phyloP scores from a whole-genome alignment of 1,140 invertebrate species.

The Phenacoccus solenopsis region DNA sequence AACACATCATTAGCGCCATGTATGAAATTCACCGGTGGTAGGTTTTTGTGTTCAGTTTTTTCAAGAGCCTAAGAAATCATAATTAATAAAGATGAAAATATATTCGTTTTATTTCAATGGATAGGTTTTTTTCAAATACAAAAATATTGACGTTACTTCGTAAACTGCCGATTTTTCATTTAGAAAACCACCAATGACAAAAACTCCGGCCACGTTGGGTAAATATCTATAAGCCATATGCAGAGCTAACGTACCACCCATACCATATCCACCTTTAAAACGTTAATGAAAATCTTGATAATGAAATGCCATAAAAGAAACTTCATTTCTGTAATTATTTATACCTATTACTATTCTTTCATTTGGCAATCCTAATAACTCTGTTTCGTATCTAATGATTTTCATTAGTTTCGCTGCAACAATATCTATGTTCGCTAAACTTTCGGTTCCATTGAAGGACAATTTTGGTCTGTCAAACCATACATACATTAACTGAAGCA shows the following conservation, averaged over 20 bases:
- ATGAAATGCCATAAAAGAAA: background rate
- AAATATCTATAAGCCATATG: constrained; percentile 49
- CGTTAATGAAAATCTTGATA: background rate
- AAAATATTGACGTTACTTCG: no score
- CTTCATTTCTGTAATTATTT: background rate
- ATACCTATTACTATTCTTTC: constrained; percentile 50
- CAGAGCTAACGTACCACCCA: constrained; percentile 56
- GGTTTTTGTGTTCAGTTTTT: background rate
- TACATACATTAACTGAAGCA: constrained; percentile 40
- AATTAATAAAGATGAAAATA: no score
- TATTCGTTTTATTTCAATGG: no score
- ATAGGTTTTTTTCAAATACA: no score
- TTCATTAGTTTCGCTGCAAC: constrained; percentile 42
- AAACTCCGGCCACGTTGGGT: constrained; percentile 49
- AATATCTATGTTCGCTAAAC: constrained; percentile 41
- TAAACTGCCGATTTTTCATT: constrained; percentile 47
- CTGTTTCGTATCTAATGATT: constrained; percentile 49
- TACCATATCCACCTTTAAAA: constrained; percentile 54
- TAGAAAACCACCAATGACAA: constrained; percentile 56
- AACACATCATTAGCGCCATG: constrained; percentile 38
- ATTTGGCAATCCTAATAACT: constrained; percentile 44
- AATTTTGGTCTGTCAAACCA: constrained; percentile 56
- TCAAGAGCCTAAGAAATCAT: background rate
- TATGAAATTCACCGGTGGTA: constrained; percentile 33
- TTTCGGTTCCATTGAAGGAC: constrained; percentile 43